Conservation (phyloP, 1,140 invertebrate species). For the Diuraphis noxia region DNA sequence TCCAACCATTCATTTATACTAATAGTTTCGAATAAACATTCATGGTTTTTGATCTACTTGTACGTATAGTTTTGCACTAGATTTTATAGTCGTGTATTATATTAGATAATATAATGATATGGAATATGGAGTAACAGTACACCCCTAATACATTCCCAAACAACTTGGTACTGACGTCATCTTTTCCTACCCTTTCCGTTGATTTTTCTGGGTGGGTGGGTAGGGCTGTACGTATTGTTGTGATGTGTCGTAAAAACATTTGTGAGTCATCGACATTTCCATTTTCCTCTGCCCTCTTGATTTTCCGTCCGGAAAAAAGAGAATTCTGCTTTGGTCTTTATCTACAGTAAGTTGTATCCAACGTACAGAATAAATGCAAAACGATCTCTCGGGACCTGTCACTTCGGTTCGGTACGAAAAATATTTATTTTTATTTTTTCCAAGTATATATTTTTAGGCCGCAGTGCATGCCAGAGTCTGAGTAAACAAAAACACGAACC, state of each 20-base stretch:
- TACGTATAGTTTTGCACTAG: neutral
- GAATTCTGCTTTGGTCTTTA: conserved; percentile 16
- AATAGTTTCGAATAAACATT: neutral
- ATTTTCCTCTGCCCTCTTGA: conserved; percentile 5
- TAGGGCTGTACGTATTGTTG: neutral
- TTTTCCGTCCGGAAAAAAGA: conserved; percentile 14
- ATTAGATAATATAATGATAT: neutral
- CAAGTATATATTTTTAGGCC: neutral
- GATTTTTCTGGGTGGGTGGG: neutral
- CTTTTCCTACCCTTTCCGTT: conserved; percentile 15
- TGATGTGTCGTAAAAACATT: conserved; percentile 47
- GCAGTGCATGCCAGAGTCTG: neutral
- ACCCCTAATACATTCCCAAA: neutral
- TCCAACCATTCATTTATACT: neutral
- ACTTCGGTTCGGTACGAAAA: neutral
- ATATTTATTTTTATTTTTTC: conserved; percentile 29
- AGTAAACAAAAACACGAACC: neutral
- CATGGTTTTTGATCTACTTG: neutral
- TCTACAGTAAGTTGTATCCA: neutral
- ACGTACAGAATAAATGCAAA: conserved; percentile 10
- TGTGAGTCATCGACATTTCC: conserved; percentile 41
- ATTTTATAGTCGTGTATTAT: neutral
- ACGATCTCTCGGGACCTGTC: conserved; percentile 16
- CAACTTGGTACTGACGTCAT: conserved; percentile 20
- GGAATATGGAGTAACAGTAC: neutral